phyloP scores from a whole-genome alignment of 2,113 vertebrate genomes.

The Paramormyrops kingsleyae region DNA sequence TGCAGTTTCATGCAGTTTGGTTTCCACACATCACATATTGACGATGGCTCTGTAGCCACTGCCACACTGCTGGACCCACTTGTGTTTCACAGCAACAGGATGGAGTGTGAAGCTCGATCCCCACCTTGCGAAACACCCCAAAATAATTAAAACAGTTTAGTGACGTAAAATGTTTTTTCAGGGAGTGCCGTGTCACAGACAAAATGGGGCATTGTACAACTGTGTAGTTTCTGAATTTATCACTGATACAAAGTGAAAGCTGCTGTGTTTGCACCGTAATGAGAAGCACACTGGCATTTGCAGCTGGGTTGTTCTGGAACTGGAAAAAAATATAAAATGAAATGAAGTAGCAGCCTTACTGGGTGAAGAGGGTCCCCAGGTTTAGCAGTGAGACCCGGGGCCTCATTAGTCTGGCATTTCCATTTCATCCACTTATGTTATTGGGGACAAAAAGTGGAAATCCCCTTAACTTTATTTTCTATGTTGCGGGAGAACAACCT shows the following conservation, averaged over 20 bases:
- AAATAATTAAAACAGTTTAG: not conserved
- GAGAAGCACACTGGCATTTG: constrained; percentile 19
- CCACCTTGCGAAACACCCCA: not conserved
- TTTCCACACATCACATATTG: not conserved
- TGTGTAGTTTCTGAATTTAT: not conserved
- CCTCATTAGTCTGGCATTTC: not conserved
- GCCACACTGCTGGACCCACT: not conserved
- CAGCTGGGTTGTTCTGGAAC: constrained; percentile 1
- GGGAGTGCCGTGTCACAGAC: not conserved
- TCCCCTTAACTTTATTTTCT: not conserved
- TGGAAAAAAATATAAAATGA: not conserved
- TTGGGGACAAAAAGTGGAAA: not conserved
- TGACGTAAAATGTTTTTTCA: not conserved
- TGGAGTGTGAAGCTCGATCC: not conserved
- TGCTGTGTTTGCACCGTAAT: constrained; percentile 15
- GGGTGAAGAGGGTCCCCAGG: not conserved
- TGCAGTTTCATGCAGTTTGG: not conserved
- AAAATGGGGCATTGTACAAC: not conserved
- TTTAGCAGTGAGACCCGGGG: not conserved
- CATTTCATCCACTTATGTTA: not conserved
- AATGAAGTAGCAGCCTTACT: not conserved
- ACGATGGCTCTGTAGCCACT: not conserved
- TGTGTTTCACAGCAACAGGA: not conserved
- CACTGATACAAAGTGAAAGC: not conserved
- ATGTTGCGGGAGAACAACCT: not conserved